A percentile compares a stretch with the other conserved stretches of the same genome.
Evolutionary conservation across 2,797 vertebrate genomes (phyloP).

Genomic region (Chaunax sp.): DNA sequence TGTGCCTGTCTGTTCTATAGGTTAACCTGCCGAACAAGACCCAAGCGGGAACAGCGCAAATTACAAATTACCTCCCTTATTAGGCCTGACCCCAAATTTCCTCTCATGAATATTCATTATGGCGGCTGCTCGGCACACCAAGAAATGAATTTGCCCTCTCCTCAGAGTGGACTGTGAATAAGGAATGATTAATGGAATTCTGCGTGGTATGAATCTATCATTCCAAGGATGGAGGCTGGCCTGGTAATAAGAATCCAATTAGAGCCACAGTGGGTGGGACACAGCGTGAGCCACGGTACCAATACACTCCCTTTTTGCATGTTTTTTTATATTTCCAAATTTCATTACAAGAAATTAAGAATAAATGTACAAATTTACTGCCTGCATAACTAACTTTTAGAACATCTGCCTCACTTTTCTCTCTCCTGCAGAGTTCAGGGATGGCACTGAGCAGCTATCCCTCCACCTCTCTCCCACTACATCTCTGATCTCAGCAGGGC

Average conservation of each 20-base stretch:
- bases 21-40: slow-evolving; percentile 85
- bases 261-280: slow-evolving; percentile 86
- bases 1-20: slow-evolving; percentile 70
- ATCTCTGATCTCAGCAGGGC: slow-evolving; percentile 40
- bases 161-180: slow-evolving; percentile 85
- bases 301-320: slow-evolving; percentile 29
- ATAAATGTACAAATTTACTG: slow-evolving; percentile 55
- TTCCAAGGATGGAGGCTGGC: slow-evolving; percentile 75
- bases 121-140: slow-evolving; percentile 71
- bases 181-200: slow-evolving; percentile 90
- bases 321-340: slow-evolving; percentile 39
- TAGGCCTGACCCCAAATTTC: slow-evolving; percentile 89
- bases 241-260: slow-evolving; percentile 90
- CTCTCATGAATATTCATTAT: slow-evolving; percentile 89
- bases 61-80: slow-evolving; percentile 90
- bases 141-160: slow-evolving; percentile 85
- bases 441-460: neutral
- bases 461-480: slow-evolving; percentile 9
- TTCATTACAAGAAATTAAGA: slow-evolving; percentile 37
- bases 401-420: slow-evolving; percentile 21
- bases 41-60: slow-evolving; percentile 83
- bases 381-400: slow-evolving; percentile 46
- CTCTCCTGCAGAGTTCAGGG: slow-evolving; percentile 4
- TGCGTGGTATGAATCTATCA: slow-evolving; percentile 88
- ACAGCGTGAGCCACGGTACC: slow-evolving; percentile 65